Percentiles rank a stretch among this genome's conserved stretches.
These are phyloP conservation scores for Megalops cyprinoides DNA, from an alignment of 2,797 vertebrate species.

Conservation along the genomic window DNA sequence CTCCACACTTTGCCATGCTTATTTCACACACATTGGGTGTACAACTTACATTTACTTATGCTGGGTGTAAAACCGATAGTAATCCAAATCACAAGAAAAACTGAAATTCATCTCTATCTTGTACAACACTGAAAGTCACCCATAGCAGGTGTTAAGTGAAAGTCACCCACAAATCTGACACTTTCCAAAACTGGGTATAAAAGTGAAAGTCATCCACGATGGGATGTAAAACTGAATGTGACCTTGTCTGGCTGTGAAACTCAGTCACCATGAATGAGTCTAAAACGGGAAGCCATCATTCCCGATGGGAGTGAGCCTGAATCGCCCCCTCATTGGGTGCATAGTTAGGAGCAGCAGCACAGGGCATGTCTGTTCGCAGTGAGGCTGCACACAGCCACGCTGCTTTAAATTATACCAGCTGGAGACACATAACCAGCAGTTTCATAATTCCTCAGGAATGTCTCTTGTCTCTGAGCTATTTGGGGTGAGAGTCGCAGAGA, in stretches of 20 bases:
- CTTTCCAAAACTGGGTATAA: not conserved
- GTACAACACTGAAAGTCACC: not conserved
- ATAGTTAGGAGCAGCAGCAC: not conserved
- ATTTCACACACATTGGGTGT: too few relatives aligned
- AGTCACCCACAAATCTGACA: not conserved
- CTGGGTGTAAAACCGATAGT: too few relatives aligned
- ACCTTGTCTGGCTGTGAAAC: too few relatives aligned
- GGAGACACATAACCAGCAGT: not conserved
- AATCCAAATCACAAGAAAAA: too few relatives aligned
- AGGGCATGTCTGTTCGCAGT: not conserved
- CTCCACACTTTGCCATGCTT: too few relatives aligned
- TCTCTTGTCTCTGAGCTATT: not conserved
- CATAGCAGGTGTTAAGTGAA: not conserved
- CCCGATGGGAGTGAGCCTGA: not conserved
- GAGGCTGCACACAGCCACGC: not conserved
- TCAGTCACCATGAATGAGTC: too few relatives aligned
- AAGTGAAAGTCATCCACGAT: too few relatives aligned
- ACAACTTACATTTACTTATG: not conserved
- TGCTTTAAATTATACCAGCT: conserved; percentile 2
- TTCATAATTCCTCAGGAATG: conserved; percentile 9
- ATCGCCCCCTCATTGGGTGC: not conserved
- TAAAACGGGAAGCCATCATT: too few relatives aligned
- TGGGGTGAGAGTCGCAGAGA: not conserved
- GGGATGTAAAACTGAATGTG: too few relatives aligned
- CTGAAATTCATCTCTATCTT: too few relatives aligned